Evolutionary conservation across 1,140 invertebrate species (phyloP), one percentile per base, ranked within the genome.

Genomic region (Subanguina moxae): DNA sequence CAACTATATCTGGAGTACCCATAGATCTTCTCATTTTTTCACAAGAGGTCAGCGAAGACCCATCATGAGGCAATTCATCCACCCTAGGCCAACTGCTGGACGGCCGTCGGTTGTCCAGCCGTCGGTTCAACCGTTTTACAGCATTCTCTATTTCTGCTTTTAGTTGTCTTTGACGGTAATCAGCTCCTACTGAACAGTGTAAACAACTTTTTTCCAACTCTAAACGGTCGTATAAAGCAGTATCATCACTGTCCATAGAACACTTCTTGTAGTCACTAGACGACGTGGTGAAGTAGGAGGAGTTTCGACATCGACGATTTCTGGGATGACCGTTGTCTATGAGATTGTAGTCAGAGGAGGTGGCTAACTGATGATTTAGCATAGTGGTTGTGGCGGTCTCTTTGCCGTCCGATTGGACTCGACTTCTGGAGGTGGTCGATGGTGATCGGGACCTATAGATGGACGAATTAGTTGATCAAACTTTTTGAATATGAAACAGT

Each of bases 391-490:
- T 30, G 21, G 19, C 43, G 32, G 80, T 68, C 13, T 76, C 71
- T 45, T 64, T 71, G 42, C 78, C 78, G 64, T 82, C 79, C n/a
- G 79, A 81, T 63, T 82, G 78, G 32, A 81, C 70, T 57, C 79
- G 57, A 42, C 46, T 70, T 30, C 79, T 63, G 13, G 68, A 73
- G 23, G 68, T 57, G 25, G 65, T 75, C 30, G 70, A 78, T 13
- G 80, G 74, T 27, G 70, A 68, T 46, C 80, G 67, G 46, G 74
- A 71, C 43, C 78, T 75, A 38, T 0, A 62, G 32, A 42, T 3
- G 3, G 32, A 5, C 21, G 0, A 21, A 11, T 38, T 38, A 38
- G 32, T 38, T 38, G 32, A 3, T 38, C 11, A 38, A 38, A 38
- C 3, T 38, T 38, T 38, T 38, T n/a, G n/a, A n/a, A n/a, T n/a